Base-by-base conservation (phyloP, 2,797 vertebrate species). In the Vespertilio murinus region DNA sequence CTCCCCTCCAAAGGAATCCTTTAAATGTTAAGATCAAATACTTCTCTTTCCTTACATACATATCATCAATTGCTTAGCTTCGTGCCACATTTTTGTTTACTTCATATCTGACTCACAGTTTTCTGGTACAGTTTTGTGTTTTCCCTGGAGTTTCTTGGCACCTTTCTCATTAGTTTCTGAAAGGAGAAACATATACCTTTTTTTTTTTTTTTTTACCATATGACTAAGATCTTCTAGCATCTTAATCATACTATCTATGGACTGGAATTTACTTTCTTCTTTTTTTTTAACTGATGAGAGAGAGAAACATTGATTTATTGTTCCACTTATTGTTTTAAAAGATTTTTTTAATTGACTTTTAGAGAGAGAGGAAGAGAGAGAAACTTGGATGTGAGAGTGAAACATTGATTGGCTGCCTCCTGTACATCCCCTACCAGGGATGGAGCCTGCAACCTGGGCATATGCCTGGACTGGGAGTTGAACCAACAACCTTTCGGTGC, bases 141-240 rank as follows among this genome's bases (percentile, higher is more conserved):
- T 94, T 95, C 84, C 47, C 56, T 96, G 54, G 38, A 89, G 87
- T 91, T 88, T 91, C 77, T 93, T 69, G 67, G 89, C 52, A 86
- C 30, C 6, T 77, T 69, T 79, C 67, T 73, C 23, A 30, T 52
- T 89, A 22, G 33, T 73, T 88, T 71, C 61, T 61, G 45, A 90
- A 23, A 90, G 30, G 64, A 77, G 71, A 87, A 83, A 33, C 28
- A 20, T 6, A 6, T n/a, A 17, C n/a, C 65, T 96, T 94, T 49
- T 17, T 79, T 52, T 65, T 96, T 93, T 83, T 94, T 80, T 42
- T 42, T 40, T 40, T 47, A 64, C 70, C 45, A 18, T 45, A 59
- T 82, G 70, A 90, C 74, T 88, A 93, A 92, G 78, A 88, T 49
- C 61, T 78, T 93, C 69, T 92, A 67, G 52, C 20, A 80, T 92